Percentiles rank a stretch among this genome's conserved stretches.
Evolutionary conservation across 2,113 vertebrate species (phyloP).

Genomic region (Cervus canadensis): DNA sequence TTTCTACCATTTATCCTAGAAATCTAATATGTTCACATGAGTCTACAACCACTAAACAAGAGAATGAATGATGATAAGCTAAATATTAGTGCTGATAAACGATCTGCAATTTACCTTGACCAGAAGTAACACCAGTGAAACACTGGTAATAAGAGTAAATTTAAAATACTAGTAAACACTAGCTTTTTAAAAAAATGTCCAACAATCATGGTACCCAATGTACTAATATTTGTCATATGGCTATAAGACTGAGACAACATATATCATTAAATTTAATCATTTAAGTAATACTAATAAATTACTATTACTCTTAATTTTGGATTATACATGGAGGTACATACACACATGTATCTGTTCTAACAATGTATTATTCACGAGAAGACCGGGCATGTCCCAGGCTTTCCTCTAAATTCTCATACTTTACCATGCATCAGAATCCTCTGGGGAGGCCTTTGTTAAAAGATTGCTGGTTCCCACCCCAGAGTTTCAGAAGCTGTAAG

Average conservation of each 20-base stretch:
- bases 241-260: neutral
- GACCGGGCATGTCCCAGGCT: neutral
- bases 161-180: neutral
- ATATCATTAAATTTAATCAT: neutral
- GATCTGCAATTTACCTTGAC: constrained; percentile 7
- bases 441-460: neutral
- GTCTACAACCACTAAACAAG: constrained; percentile 17
- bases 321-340: neutral
- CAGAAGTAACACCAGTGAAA: neutral
- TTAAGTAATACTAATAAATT: neutral
- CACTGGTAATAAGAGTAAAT: neutral
- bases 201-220: neutral
- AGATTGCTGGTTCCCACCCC: neutral
- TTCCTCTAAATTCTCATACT: neutral
- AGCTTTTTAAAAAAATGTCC: neutral
- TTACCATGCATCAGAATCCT: neutral
- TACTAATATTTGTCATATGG: neutral
- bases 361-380: neutral
- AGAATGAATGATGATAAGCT: neutral
- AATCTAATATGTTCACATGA: constrained; percentile 1
- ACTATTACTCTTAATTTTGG: neutral
- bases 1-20: constrained; percentile 37
- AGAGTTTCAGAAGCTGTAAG: neutral
- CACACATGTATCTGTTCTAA: neutral
- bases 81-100: constrained; percentile 22